phyloP scores from a whole-genome alignment of 2,888 invertebrate genomes.

The Nemotelus pantherinus region DNA sequence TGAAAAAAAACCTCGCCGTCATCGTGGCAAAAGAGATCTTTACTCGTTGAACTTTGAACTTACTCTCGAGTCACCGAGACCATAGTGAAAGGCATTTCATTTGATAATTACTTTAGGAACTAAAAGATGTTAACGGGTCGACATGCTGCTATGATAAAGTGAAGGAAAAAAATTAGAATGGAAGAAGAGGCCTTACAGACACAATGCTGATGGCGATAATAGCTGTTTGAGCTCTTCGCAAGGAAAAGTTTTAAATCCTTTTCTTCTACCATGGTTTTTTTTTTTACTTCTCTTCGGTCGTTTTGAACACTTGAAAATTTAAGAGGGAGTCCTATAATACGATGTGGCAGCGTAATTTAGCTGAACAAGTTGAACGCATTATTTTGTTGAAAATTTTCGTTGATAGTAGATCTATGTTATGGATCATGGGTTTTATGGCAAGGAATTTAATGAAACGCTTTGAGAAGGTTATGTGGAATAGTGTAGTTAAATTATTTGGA shows the following conservation, averaged over 20 bases:
- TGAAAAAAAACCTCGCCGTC: neutral
- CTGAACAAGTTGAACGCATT: constrained; percentile 36
- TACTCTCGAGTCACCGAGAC: neutral
- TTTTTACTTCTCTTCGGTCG: neutral
- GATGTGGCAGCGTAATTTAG: neutral
- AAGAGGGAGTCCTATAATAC: neutral
- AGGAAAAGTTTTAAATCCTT: constrained; percentile 28
- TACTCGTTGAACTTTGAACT: constrained; percentile 27
- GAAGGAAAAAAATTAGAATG: constrained; percentile 8
- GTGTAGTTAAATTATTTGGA: too few relatives aligned
- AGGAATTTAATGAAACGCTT: constrained; percentile 23
- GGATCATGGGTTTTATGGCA: constrained; percentile 23
- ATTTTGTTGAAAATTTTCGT: constrained; percentile 11
- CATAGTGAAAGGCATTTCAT: constrained; percentile 25
- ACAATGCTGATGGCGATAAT: constrained; percentile 14
- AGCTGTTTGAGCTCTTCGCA: neutral
- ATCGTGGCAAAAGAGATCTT: neutral
- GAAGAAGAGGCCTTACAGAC: constrained; percentile 5
- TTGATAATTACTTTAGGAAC: constrained; percentile 39
- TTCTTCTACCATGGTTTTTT: constrained; percentile 12
- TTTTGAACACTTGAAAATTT: neutral
- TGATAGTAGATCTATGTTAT: constrained; percentile 4
- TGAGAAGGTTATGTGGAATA: neutral
- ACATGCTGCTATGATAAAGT: neutral
- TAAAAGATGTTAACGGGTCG: constrained; percentile 1